Evolutionary conservation across 2,888 invertebrate species (phyloP), one percentile per base, ranked within the genome.

Genomic region (Gerris lacustris): DNA sequence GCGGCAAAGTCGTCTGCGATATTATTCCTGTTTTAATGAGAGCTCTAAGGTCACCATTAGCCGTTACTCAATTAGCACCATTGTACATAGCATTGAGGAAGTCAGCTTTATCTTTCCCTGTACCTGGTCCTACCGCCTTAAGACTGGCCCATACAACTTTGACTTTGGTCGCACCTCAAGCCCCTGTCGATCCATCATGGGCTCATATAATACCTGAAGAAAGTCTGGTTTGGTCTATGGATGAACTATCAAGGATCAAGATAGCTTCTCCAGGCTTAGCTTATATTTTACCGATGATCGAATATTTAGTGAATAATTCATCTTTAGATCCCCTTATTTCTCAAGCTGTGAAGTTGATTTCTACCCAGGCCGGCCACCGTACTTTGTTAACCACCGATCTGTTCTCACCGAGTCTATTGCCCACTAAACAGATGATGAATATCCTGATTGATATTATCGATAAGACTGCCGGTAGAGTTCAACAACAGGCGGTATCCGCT

Each of bases 211-310:
- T 83, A 86, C 63, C 80, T 92, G 75, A 72, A 62, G 72, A 73
- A 68, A 71, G 72, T 15, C 73, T 75, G 70, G 69, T 71, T 45
- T 73, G 75, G 72, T 74, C 75, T 71, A 63, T 75, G 66, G 69
- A 68, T 11, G 73, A 72, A 62, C 72, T 55, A 15, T 55, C 15
- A 5, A 55, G 11, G 15, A 55, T 55, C 11, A 15, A 55, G 55
- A 55, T 90, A 76, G 84, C 85, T 1, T 88, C 89, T 0, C 88
- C 93, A 2, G 88, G 89, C 0, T 93, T 94, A 82, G 89, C 90
- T 76, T 96, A 91, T 78, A 84, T 87, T 11, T 95, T 94, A 80
- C 89, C 91, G 15, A 84, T 95, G 76, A 80, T 96, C 6, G 87
- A 87, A 76, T 55, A 55, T 55, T 82, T 84, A 70, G 86, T 88